Conservation (phyloP, 2,888 invertebrate species). For the Euzophera pinguis region DNA sequence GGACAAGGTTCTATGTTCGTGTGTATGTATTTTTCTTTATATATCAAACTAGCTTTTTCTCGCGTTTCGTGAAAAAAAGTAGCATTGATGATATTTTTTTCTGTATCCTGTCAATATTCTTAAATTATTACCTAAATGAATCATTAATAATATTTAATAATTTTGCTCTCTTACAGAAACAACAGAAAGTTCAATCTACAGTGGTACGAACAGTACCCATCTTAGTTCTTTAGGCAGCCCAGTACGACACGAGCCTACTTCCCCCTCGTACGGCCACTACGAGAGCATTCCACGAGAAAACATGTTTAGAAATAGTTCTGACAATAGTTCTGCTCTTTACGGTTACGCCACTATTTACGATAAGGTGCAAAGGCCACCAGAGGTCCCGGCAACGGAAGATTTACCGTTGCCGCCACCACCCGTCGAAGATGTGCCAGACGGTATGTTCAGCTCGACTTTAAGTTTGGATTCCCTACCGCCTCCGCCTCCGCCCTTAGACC, state of each 20-base stretch:
- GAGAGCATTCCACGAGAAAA: conserved; percentile 52
- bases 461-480: conserved; percentile 91
- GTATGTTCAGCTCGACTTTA: conserved; percentile 86
- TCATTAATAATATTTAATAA: not conserved
- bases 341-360: conserved; percentile 75
- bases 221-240: conserved; percentile 41
- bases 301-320: conserved; percentile 45
- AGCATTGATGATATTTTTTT: too few relatives aligned
- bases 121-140: not conserved
- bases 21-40: too few relatives aligned
- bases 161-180: conserved; percentile 38
- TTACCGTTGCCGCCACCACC: conserved; percentile 86
- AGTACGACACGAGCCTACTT: conserved; percentile 37
- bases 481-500: conserved; percentile 84
- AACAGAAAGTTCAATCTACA: conserved; percentile 41
- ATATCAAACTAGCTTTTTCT: too few relatives aligned
- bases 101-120: too few relatives aligned
- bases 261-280: conserved; percentile 56
- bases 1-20: too few relatives aligned
- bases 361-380: conserved; percentile 40
- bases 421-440: conserved; percentile 69
- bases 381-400: conserved; percentile 55
- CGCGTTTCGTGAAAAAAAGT: too few relatives aligned
- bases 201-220: conserved; percentile 33
- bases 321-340: conserved; percentile 59